A percentile compares a stretch with the other conserved stretches of the same genome.
phyloP scores from a whole-genome alignment of 2,113 vertebrate genomes.

The Hippocampus mohnikei region DNA sequence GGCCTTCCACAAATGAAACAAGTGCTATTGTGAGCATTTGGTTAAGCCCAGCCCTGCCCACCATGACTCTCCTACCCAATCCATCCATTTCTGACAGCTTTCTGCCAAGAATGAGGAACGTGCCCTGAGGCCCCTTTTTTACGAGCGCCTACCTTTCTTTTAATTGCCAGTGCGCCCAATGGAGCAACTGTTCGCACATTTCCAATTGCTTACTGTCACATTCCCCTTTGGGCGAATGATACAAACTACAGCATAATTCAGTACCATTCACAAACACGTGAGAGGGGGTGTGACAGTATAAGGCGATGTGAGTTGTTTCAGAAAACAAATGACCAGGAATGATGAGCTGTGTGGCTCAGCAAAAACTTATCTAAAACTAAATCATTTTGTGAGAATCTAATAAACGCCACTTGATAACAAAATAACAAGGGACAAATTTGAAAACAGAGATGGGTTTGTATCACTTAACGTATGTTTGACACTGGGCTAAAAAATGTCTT shows the following conservation, averaged over 20 bases:
- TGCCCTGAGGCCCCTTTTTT: conserved; percentile 59
- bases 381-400: conserved; percentile 6
- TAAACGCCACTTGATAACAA: too few relatives aligned
- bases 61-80: conserved; percentile 52
- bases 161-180: conserved; percentile 67
- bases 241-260: conserved; percentile 33
- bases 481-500: too few relatives aligned
- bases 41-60: conserved; percentile 56
- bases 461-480: too few relatives aligned
- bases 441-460: too few relatives aligned
- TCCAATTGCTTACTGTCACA: conserved; percentile 57
- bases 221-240: conserved; percentile 33
- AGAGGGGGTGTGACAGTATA: conserved; percentile 28
- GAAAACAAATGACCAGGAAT: conserved; percentile 55
- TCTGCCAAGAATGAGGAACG: conserved; percentile 69
- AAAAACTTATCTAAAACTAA: conserved; percentile 35
- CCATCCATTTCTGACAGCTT: conserved; percentile 69
- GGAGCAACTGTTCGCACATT: conserved; percentile 61
- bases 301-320: conserved; percentile 41
- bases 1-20: conserved; percentile 69
- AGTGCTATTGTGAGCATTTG: conserved; percentile 69
- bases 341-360: conserved; percentile 39
- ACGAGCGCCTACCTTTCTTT: conserved; percentile 61
- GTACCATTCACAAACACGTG: conserved; percentile 38
- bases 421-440: too few relatives aligned